Conservation (phyloP, 2,888 invertebrate species). For the Vanessa cardui region DNA sequence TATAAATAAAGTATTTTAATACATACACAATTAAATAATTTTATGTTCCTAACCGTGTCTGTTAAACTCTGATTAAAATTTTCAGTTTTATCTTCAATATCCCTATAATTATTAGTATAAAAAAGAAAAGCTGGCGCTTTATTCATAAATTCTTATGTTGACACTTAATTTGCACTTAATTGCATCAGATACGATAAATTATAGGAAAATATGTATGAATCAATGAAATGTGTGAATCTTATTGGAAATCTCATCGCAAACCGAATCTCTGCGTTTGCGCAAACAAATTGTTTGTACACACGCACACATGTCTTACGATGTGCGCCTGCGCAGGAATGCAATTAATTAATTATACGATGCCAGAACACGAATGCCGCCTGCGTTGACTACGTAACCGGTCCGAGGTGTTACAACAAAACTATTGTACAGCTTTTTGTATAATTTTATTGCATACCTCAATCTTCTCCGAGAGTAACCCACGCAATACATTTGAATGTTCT, state of each 20-base stretch:
- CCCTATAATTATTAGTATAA: too few species aligned
- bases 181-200: neutral
- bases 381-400: constrained; percentile 52
- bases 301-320: constrained; percentile 5
- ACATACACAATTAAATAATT: too few species aligned
- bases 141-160: too few species aligned
- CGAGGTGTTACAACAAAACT: constrained; percentile 39
- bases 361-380: constrained; percentile 45
- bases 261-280: constrained; percentile 12
- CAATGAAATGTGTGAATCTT: neutral
- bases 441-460: constrained; percentile 8
- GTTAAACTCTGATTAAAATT: too few species aligned
- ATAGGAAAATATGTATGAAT: neutral
- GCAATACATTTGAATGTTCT: neutral
- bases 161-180: neutral
- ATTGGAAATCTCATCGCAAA: constrained; percentile 12
- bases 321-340: constrained; percentile 47
- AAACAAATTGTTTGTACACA: constrained; percentile 13
- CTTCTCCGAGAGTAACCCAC: neutral
- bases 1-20: too few species aligned
- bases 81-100: too few species aligned
- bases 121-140: too few species aligned
- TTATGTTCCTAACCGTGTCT: too few species aligned
- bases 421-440: constrained; percentile 11
- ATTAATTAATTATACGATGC: constrained; percentile 55